Percentiles rank a stretch among this genome's conserved stretches.
These are phyloP conservation scores for Tetranychus piercei DNA, from an alignment of 2,888 invertebrate species.

Conservation along the genomic window DNA sequence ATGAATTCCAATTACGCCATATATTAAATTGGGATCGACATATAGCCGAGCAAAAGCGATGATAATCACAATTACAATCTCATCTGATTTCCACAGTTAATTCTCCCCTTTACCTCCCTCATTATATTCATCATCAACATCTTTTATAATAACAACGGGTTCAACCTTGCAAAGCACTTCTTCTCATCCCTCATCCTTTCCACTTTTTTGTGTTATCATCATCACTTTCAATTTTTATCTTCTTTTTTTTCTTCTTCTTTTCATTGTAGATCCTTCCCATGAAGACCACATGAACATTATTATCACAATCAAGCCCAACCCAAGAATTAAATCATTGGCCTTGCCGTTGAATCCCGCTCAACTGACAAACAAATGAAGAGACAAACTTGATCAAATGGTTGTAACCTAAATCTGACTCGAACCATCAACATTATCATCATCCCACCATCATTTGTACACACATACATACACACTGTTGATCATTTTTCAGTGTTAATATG, in stretches of 20 bases:
- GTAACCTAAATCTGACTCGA: not conserved
- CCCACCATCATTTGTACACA: not conserved
- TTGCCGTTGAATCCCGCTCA: not conserved
- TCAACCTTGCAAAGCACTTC: not conserved
- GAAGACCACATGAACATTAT: not conserved
- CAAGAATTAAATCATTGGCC: not conserved
- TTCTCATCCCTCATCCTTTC: not conserved
- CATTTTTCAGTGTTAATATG: not conserved
- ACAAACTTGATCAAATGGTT: not conserved
- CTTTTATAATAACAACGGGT: not conserved
- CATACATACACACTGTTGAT: not conserved
- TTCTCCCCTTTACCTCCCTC: slow-evolving; percentile 1
- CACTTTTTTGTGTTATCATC: not conserved
- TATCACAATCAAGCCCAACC: not conserved
- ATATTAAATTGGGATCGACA: not conserved
- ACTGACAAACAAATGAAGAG: not conserved
- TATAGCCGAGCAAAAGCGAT: not conserved
- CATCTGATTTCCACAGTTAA: not conserved
- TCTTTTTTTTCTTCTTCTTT: not conserved
- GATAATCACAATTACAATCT: not conserved
- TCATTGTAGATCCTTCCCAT: not conserved
- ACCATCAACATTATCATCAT: not conserved
- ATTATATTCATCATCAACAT: not conserved
- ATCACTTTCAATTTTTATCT: not conserved
- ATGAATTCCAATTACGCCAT: not conserved